Evolutionary conservation across 2,113 vertebrate species (phyloP).

Genomic region (Formicarius rufipectus): DNA sequence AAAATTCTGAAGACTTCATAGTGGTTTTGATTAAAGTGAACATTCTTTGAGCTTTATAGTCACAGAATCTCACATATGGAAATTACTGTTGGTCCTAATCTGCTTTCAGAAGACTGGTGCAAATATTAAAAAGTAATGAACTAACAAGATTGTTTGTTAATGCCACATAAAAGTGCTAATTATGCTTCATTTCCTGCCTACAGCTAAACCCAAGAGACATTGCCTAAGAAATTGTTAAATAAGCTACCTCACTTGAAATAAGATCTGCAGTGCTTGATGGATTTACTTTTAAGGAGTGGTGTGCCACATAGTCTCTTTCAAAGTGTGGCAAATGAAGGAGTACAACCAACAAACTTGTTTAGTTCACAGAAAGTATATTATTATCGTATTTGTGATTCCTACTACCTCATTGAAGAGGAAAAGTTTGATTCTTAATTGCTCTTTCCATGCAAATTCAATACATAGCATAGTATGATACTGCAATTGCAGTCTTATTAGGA

Average conservation of each 20-base stretch:
- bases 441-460: neutral
- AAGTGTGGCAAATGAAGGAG: neutral
- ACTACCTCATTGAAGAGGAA: neutral
- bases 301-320: neutral
- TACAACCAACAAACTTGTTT: neutral
- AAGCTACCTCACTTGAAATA: conserved; percentile 60
- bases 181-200: conserved; percentile 72
- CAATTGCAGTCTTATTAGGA: neutral
- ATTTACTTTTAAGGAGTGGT: conserved; percentile 30
- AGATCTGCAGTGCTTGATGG: conserved; percentile 33
- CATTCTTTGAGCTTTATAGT: conserved; percentile 67
- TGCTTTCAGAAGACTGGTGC: conserved; percentile 67
- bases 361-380: neutral
- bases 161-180: conserved; percentile 76
- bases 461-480: neutral
- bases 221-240: conserved; percentile 69
- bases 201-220: conserved; percentile 65
- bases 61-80: conserved; percentile 64
- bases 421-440: neutral
- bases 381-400: neutral
- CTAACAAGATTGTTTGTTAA: conserved; percentile 81
- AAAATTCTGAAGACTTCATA: conserved; percentile 43
- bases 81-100: conserved; percentile 73
- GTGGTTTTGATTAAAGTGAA: conserved; percentile 67
- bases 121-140: conserved; percentile 82